Evolutionary conservation across 64 coral and sea anemone species (phyloP).

Genomic region (Astreopora myriophthalma): DNA sequence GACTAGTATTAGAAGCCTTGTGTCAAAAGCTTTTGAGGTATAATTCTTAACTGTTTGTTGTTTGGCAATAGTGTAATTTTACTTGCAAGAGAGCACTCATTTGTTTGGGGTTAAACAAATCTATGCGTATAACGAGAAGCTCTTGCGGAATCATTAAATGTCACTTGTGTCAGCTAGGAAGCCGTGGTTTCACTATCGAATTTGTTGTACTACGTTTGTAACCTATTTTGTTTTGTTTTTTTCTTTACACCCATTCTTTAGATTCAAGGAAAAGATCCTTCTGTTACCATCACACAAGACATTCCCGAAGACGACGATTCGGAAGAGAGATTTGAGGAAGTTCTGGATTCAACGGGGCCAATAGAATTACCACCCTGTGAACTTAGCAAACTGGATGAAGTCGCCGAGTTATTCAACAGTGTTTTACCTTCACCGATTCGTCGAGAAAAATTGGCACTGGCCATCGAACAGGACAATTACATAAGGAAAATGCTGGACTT

Average conservation of each 20-base stretch:
- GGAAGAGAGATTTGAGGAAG: constrained; percentile 99
- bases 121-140: background rate
- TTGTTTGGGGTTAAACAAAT: constrained; percentile 38
- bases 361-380: constrained; percentile 95
- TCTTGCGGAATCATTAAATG: constrained; percentile 71
- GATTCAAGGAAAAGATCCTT: constrained; percentile 99
- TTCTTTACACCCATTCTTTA: constrained; percentile 65
- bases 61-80: background rate
- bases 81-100: background rate
- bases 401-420: constrained; percentile 90
- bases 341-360: constrained; percentile 90
- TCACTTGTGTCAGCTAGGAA: background rate
- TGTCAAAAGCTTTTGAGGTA: background rate
- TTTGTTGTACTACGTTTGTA: background rate
- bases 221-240: background rate
- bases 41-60: background rate
- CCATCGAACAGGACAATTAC: constrained; percentile 97
- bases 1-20: background rate
- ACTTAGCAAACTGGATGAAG: constrained; percentile 97
- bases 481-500: constrained; percentile 94
- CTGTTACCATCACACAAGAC: constrained; percentile 96
- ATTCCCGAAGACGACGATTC: constrained; percentile 95
- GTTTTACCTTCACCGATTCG: constrained; percentile 90
- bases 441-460: constrained; percentile 92
- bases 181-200: constrained; percentile 41